These are phyloP conservation scores for Drosophila ficusphila DNA, from an alignment of 1,140 invertebrate species.

Conservation along the genomic window DNA sequence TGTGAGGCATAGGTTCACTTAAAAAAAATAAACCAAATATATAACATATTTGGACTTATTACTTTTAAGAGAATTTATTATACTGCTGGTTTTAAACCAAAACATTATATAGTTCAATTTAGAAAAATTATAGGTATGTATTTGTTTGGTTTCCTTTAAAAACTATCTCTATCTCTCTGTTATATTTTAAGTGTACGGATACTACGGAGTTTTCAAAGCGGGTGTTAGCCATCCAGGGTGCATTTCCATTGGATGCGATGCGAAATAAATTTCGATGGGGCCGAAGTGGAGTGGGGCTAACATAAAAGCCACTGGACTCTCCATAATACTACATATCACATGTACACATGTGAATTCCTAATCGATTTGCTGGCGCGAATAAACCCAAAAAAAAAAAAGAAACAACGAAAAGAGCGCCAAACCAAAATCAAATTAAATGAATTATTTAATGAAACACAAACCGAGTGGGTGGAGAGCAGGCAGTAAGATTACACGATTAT, in stretches of 20 bases:
- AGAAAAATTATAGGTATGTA: too few relatives aligned
- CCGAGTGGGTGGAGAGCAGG: not conserved
- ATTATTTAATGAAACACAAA: constrained; percentile 76
- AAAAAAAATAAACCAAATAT: too few relatives aligned
- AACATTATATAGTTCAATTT: too few relatives aligned
- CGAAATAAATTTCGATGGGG: constrained; percentile 65
- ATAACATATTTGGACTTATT: too few relatives aligned
- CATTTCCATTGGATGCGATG: constrained; percentile 49
- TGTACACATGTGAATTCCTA: constrained; percentile 37
- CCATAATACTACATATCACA: not conserved
- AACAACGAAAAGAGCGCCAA: constrained; percentile 8
- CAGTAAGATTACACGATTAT: constrained; percentile 74
- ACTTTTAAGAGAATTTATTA: too few relatives aligned
- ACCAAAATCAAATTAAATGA: constrained; percentile 78
- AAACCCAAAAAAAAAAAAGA: too few relatives aligned
- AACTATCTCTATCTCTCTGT: not conserved
- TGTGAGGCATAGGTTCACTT: not conserved
- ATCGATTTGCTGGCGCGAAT: constrained; percentile 42
- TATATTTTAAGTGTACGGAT: not conserved
- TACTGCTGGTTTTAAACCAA: too few relatives aligned
- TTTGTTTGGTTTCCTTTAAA: not conserved
- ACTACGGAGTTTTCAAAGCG: not conserved
- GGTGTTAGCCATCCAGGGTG: constrained; percentile 20
- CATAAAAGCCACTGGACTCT: constrained; percentile 61
- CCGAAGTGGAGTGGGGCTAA: not conserved